Conservation (phyloP, 2,888 invertebrate genomes). For the Tetragonula carbonaria region DNA sequence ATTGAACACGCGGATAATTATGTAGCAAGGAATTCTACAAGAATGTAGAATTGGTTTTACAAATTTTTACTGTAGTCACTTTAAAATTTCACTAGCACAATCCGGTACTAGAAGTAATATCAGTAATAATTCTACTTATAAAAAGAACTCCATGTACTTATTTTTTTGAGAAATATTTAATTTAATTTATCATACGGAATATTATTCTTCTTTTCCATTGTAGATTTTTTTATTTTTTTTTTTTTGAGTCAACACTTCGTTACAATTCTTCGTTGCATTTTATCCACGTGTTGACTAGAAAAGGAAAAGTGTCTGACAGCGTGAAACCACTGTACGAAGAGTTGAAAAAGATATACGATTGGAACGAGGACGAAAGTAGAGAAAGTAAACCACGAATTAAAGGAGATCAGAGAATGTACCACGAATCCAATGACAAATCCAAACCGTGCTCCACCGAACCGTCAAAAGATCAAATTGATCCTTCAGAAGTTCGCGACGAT, state of each 20-base stretch:
- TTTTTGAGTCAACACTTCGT: not conserved
- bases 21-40: no score
- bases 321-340: slow-evolving; percentile 59
- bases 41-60: no score
- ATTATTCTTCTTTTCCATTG: no score
- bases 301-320: slow-evolving; percentile 9
- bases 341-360: slow-evolving; percentile 62
- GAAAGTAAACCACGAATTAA: slow-evolving; percentile 54
- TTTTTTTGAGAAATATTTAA: no score
- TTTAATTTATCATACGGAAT: no score
- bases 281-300: not conserved
- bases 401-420: slow-evolving; percentile 62
- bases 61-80: no score
- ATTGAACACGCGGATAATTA: no score
- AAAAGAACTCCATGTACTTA: no score
- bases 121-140: no score
- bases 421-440: slow-evolving; percentile 42
- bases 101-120: no score
- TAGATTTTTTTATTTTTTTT: no score
- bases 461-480: slow-evolving; percentile 12
- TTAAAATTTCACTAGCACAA: no score
- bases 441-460: slow-evolving; percentile 31
- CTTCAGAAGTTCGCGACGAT: not conserved
- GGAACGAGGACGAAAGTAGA: slow-evolving; percentile 53
- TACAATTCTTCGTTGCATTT: not conserved